Conservation (phyloP, 2,113 vertebrate species). For the Coryphaenoides rupestris region DNA sequence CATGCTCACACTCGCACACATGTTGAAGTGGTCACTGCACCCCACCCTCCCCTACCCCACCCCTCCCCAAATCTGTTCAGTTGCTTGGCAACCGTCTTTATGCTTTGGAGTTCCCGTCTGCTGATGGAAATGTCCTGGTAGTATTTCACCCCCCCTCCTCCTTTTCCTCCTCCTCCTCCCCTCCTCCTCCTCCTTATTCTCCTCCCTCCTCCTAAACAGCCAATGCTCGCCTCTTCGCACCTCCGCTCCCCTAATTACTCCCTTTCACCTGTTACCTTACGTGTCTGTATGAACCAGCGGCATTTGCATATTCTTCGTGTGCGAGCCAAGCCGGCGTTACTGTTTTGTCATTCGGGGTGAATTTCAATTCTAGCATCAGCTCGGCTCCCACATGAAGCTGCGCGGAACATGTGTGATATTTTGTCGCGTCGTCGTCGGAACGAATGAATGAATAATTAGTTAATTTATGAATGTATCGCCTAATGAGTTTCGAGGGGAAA, state of each 20-base stretch:
- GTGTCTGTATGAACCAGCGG: background rate
- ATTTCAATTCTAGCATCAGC: too few relatives aligned
- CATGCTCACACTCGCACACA: conserved; percentile 36
- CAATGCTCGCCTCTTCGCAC: conserved; percentile 7
- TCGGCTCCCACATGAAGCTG: too few relatives aligned
- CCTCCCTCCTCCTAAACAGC: conserved; percentile 4
- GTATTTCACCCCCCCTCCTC: conserved; percentile 43
- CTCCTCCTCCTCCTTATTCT: conserved; percentile 46
- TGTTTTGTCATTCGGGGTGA: too few relatives aligned
- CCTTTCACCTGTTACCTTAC: background rate
- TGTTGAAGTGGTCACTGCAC: conserved; percentile 56
- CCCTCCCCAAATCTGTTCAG: conserved; percentile 45
- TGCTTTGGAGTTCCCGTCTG: conserved; percentile 65
- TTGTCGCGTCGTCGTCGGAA: too few relatives aligned
- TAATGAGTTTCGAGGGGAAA: too few relatives aligned
- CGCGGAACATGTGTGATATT: too few relatives aligned
- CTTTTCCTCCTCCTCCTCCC: conserved; percentile 13
- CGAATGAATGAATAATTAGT: too few relatives aligned
- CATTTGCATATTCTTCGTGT: background rate
- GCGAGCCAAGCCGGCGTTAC: too few relatives aligned
- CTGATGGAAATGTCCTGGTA: conserved; percentile 53
- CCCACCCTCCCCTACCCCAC: conserved; percentile 22
- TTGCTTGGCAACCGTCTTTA: conserved; percentile 74
- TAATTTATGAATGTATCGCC: too few relatives aligned
- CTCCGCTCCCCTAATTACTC: conserved; percentile 23